Conservation (phyloP, 2,113 vertebrate genomes). For the Gorsachius goisagi region DNA sequence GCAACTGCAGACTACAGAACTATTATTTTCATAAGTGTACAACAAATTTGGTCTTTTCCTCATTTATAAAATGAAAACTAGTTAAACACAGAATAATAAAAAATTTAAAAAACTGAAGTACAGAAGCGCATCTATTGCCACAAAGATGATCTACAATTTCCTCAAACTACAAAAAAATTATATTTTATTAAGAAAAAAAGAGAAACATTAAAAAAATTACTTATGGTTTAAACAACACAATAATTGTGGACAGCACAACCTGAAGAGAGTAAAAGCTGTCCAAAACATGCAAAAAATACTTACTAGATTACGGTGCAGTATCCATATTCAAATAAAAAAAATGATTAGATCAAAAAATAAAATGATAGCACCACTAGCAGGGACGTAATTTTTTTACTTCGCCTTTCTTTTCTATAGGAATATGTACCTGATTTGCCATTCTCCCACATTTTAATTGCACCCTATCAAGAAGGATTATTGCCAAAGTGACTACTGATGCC, state of each 20-base stretch:
- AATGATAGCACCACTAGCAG: neutral
- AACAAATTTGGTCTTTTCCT: neutral
- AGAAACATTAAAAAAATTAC: neutral
- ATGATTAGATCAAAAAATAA: neutral
- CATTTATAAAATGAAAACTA: neutral
- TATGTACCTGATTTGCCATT: neutral
- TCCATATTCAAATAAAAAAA: neutral
- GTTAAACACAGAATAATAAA: neutral
- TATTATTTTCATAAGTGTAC: neutral
- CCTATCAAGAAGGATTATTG: constrained; percentile 36
- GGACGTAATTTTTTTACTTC: neutral
- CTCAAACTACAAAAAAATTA: neutral
- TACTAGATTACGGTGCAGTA: neutral
- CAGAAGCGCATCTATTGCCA: neutral
- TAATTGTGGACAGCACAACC: neutral
- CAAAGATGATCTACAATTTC: neutral
- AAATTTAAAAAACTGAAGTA: rapidly evolving
- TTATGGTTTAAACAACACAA: neutral
- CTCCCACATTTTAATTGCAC: constrained; percentile 28
- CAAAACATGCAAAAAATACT: neutral
- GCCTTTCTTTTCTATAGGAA: neutral
- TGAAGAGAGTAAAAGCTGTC: neutral
- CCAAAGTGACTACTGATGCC: constrained; percentile 19
- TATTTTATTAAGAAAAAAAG: neutral
- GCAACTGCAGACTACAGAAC: neutral